Base-by-base conservation (phyloP, 1,140 invertebrate genomes). In the Euschistus heros region DNA sequence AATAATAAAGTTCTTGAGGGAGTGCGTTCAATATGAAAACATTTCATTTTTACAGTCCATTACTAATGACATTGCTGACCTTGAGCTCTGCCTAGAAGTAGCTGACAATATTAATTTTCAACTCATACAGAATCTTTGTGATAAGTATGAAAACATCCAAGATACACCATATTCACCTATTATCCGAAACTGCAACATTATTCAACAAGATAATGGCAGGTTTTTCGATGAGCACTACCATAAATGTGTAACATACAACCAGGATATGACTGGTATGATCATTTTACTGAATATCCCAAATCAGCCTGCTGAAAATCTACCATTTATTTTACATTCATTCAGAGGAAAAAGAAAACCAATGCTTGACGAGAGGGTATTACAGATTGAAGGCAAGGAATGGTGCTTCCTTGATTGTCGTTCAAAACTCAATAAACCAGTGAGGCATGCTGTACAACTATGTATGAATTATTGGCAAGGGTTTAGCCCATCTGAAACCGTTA, bases 11-110 rank as follows among this genome's bases (percentile, higher is more conserved):
- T 61, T 22, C 22, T 42, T 61, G 17, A 33, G 59, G 15, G 27
- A 61, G 8, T 42, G 59, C 42, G 30, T 61, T 4, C 59, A 61
- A 22, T 61, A 30, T 13, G 30, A 61, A 61, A 61, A 61, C 33
- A 24, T 24, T 18, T 61, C 30, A 42, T 61, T 42, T 61, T 18
- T 61, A 7, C 59, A 61, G 15, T 18, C 14, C 0, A 61, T 61
- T 7, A 44, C 33, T 42, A n/a, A 33, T 42, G 59, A 61, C 13
- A 61, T 61, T 37, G n/a, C 33, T 8, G 30, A 61, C 18, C 17
- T 61, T 0, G 59, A 61, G 18, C n/a, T 61, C 13, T 15, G 42
- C 15, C n/a, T 61, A 8, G 33, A 42, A 22, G 33, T 61, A 17
- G 30, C 15, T 61, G 30, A 42, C 10, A n/a, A 37, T 61, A 18